phyloP scores from a whole-genome alignment of 1,140 invertebrate genomes.

The Heliothis subflexa region DNA sequence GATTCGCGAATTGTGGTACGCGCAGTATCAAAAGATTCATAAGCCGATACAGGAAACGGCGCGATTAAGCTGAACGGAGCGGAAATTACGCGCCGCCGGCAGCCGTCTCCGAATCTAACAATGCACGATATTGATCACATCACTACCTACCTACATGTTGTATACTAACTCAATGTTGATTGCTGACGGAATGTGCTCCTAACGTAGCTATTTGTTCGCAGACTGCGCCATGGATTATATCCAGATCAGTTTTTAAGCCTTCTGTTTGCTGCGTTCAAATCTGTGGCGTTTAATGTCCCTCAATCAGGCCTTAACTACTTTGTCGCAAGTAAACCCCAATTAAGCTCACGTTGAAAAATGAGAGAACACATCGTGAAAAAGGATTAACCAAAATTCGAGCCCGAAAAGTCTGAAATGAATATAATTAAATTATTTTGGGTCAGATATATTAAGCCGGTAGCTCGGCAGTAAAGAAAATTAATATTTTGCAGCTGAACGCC shows the following conservation, averaged over 20 bases:
- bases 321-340: constrained; percentile 35
- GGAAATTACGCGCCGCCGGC: constrained; percentile 48
- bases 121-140: constrained; percentile 47
- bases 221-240: constrained; percentile 1
- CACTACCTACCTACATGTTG: constrained; percentile 27
- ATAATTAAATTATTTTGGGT: constrained; percentile 46
- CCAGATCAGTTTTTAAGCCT: not conserved
- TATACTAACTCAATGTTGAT: constrained; percentile 35
- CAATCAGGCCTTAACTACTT: constrained; percentile 33
- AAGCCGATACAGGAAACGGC: constrained; percentile 48
- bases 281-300: constrained; percentile 7
- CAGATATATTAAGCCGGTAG: constrained; percentile 36
- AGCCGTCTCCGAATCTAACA: constrained; percentile 48
- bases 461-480: constrained; percentile 46
- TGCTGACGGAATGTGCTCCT: constrained; percentile 14
- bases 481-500: constrained; percentile 46
- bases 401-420: constrained; percentile 40
- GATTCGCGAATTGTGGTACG: constrained; percentile 37
- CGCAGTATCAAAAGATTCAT: constrained; percentile 42
- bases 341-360: constrained; percentile 35
- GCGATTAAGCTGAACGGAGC: constrained; percentile 45
- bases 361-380: constrained; percentile 33
- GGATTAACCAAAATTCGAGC: constrained; percentile 35
- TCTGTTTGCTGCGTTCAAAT: constrained; percentile 1
- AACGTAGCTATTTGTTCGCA: constrained; percentile 4